Evolutionary conservation across 2,888 invertebrate genomes (phyloP).

Genomic region (Hetaerina titia): DNA sequence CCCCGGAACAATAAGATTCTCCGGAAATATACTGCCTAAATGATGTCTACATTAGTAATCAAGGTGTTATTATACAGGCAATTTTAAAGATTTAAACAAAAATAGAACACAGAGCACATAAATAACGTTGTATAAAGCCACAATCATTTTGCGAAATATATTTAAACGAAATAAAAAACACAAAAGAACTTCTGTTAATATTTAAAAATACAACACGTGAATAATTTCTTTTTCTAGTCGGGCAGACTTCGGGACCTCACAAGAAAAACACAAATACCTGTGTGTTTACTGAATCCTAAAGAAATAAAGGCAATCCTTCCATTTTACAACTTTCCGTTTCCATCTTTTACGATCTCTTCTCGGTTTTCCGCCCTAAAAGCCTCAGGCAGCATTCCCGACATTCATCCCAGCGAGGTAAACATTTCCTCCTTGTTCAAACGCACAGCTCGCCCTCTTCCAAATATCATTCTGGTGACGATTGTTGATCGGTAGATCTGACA

Average conservation of each 20-base stretch:
- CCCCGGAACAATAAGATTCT: no score
- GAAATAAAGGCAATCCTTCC: neutral
- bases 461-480: neutral
- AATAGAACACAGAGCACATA: no score
- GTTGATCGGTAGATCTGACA: neutral
- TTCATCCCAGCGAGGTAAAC: neutral
- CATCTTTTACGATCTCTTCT: neutral
- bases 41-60: no score
- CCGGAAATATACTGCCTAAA: no score
- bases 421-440: neutral
- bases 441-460: neutral
- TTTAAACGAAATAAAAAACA: no score
- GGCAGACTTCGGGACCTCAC: neutral
- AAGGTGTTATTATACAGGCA: no score
- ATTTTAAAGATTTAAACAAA: no score
- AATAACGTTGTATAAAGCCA: no score
- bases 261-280: neutral
- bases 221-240: neutral
- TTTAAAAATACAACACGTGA: no score
- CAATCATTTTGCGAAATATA: no score
- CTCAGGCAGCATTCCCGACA: neutral
- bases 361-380: neutral
- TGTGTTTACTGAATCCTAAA: neutral
- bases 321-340: neutral
- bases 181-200: no score